These are phyloP conservation scores for Eospalax fontanierii DNA, from an alignment of 2,797 vertebrate genomes.

Conservation along the genomic window DNA sequence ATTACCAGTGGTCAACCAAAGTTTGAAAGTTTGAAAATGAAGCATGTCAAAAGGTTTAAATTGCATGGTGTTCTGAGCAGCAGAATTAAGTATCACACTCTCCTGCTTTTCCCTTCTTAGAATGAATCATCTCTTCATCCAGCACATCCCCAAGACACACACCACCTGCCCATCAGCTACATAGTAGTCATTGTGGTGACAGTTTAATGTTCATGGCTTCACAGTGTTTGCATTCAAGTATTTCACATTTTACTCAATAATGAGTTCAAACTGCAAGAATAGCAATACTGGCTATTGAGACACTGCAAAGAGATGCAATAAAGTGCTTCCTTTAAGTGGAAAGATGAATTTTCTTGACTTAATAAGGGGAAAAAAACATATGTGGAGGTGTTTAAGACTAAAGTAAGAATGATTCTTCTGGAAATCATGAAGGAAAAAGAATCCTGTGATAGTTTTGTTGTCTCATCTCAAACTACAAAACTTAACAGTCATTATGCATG, in stretches of 20 bases:
- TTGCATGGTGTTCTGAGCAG: background rate
- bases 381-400: background rate
- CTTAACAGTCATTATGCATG: background rate
- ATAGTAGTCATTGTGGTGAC: background rate
- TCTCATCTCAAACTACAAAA: background rate
- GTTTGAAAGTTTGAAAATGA: background rate
- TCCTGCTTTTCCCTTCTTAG: background rate
- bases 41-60: background rate
- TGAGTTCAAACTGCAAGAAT: background rate
- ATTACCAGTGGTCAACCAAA: background rate
- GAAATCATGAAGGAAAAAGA: background rate
- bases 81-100: background rate
- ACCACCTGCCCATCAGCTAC: background rate
- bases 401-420: background rate
- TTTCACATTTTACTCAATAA: background rate
- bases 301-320: background rate
- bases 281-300: background rate
- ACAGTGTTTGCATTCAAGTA: background rate
- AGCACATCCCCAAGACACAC: background rate
- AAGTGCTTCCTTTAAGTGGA: background rate
- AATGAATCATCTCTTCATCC: background rate
- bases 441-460: background rate
- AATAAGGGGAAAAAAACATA: background rate
- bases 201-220: background rate
- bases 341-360: background rate